These are phyloP conservation scores for Sinocyclocheilus anophthalmus DNA, from an alignment of 2,113 vertebrate genomes.

Conservation along the genomic window DNA sequence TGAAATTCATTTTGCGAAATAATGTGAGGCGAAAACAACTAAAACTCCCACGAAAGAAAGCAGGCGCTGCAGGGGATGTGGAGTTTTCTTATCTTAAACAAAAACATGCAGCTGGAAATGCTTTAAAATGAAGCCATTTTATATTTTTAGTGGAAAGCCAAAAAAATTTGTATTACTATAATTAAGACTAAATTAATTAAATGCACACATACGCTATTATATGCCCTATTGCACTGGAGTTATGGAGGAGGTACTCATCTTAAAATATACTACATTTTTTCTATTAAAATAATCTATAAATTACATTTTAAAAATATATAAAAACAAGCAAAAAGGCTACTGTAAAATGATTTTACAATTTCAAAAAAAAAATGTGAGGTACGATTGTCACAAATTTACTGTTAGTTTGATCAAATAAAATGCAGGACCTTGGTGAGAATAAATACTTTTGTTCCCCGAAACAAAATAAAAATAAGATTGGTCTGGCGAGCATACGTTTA, in stretches of 20 bases:
- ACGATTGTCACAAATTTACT: neutral
- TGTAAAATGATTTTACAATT: neutral
- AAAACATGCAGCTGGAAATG: neutral
- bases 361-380: too few species aligned
- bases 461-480: too few species aligned
- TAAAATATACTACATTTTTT: too few species aligned
- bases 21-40: conserved; percentile 5
- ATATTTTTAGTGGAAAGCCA: neutral
- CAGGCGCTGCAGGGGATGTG: neutral
- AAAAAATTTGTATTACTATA: too few species aligned
- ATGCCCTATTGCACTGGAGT: too few species aligned
- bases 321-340: neutral
- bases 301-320: too few species aligned
- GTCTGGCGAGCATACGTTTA: too few species aligned
- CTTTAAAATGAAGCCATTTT: conserved; percentile 20
- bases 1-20: conserved; percentile 3
- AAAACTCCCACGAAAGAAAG: neutral
- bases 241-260: too few species aligned
- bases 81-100: neutral
- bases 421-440: neutral
- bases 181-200: too few species aligned
- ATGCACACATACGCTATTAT: too few species aligned
- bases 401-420: neutral
- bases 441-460: too few species aligned
- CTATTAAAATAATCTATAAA: too few species aligned